phyloP scores from a whole-genome alignment of 2,113 vertebrate species.

The Eidolon helvum region DNA sequence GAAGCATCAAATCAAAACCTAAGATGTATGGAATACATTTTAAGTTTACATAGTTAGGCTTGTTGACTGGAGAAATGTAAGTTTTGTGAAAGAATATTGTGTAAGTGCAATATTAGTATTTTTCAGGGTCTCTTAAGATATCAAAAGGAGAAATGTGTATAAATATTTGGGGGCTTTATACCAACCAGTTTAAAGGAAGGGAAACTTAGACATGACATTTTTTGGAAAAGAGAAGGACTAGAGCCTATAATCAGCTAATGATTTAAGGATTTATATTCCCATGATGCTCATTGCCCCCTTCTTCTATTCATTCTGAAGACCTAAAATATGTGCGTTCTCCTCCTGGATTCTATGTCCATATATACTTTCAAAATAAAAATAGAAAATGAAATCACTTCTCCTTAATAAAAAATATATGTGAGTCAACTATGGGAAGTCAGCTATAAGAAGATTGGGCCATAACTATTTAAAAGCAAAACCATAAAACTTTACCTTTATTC shows the following conservation, averaged over 20 bases:
- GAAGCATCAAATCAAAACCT: not conserved
- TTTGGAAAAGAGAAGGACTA: not conserved
- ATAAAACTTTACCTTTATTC: slow-evolving; percentile 38
- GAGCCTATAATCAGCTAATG: not conserved
- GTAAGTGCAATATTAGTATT: not conserved
- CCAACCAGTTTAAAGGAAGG: slow-evolving; percentile 5
- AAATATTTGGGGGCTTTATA: not conserved
- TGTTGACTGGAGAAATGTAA: not conserved
- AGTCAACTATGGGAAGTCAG: slow-evolving; percentile 1
- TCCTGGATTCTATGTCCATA: slow-evolving; percentile 37
- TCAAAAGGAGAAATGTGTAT: not conserved
- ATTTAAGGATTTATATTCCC: slow-evolving; percentile 28
- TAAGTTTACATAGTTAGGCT: not conserved
- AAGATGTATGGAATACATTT: not conserved
- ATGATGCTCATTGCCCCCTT: not conserved
- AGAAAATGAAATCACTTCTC: slow-evolving; percentile 38
- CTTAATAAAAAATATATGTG: slow-evolving; percentile 28
- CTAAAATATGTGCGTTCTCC: slow-evolving; percentile 23
- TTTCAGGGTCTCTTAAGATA: slow-evolving; percentile 21
- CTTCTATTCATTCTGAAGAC: slow-evolving; percentile 61
- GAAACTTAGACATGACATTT: not conserved
- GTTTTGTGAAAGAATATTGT: not conserved
- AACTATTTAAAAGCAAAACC: slow-evolving; percentile 60
- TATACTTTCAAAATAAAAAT: slow-evolving; percentile 51
- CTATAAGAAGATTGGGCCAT: slow-evolving; percentile 1